Conservation (phyloP, 2,797 vertebrate species). For the Octomys mimax region DNA sequence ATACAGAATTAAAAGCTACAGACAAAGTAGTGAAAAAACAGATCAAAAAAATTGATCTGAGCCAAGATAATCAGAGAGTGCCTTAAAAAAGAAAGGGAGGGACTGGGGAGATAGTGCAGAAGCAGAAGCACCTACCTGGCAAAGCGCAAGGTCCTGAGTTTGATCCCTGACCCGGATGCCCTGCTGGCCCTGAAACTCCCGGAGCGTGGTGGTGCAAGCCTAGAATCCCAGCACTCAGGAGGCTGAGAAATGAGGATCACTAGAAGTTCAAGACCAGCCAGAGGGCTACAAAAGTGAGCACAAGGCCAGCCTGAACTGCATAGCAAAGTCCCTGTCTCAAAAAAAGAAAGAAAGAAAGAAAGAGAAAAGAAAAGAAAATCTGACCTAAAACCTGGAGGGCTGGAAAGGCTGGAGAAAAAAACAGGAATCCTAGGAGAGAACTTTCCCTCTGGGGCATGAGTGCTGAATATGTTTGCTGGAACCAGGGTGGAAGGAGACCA, state of each 20-base stretch:
- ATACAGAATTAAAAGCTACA: not conserved
- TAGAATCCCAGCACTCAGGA: too few species aligned
- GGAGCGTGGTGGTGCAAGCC: too few species aligned
- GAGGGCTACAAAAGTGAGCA: too few species aligned
- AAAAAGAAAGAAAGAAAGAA: not conserved
- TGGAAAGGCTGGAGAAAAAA: not conserved
- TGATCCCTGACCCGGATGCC: too few species aligned
- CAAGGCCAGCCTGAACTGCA: too few species aligned
- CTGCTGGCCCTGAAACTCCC: too few species aligned
- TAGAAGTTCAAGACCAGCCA: too few species aligned
- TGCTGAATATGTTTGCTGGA: not conserved
- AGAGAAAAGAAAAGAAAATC: not conserved
- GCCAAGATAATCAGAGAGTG: constrained; percentile 18
- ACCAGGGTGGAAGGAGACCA: not conserved
- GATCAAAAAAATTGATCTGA: not conserved
- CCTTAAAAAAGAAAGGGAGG: constrained; percentile 46
- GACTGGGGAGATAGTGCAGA: too few species aligned
- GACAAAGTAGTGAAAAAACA: constrained; percentile 14
- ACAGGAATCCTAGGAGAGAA: not conserved
- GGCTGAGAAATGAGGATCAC: too few species aligned
- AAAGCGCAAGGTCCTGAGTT: too few species aligned
- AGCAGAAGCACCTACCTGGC: too few species aligned
- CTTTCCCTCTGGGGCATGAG: constrained; percentile 19
- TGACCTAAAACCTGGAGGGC: not conserved
- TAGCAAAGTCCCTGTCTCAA: too few species aligned